Evolutionary conservation across 2,888 invertebrate species (phyloP), one percentile per base, ranked within the genome.

Genomic region (Drosophila trichaetosa): DNA sequence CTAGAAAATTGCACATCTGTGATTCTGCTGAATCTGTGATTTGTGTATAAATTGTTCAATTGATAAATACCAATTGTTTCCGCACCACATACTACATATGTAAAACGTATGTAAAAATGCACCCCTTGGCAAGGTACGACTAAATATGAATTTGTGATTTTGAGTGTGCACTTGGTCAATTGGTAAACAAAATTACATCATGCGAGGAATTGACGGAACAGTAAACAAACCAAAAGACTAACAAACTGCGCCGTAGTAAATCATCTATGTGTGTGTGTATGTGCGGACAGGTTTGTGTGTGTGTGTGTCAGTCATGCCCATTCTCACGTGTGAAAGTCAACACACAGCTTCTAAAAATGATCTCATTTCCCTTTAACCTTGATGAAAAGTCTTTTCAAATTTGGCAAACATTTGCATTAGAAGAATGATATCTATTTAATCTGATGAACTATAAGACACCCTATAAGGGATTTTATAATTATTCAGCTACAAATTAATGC

Each of bases 171-270:
- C 33, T 68, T 51, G 40, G 48, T 40, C 52, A 61, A 49, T 59
- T 58, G 46, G 73, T 69, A 77, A 85, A 83, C 61, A 77, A 80
- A 63, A 67, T 80, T 76, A 73, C 70, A 76, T 82, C 64, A 79
- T 76, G 56, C 74, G 56, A 57, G 33, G 16, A 65, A 79, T 62
- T 60, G 53, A 65, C 63, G 66, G 18, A 63, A 54, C 61, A 52
- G 40, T 60, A 67, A 70, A 57, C 31, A 48, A 64, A 48, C 38
- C 6, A n/a, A 64, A 34, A 68, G 46, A 27, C 49, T n/a, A 51
- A 42, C n/a, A 56, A 62, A 70, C 36, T 57, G 56, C 71, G 71
- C n/a, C 69, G 57, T 40, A 63, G 1, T 31, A 53, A 51, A 4
- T 46, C 13, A 6, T 29, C 16, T 11, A 29, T 24, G 4, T 33